phyloP scores from a whole-genome alignment of 1,140 invertebrate species.

The Drosophila bifasciata region DNA sequence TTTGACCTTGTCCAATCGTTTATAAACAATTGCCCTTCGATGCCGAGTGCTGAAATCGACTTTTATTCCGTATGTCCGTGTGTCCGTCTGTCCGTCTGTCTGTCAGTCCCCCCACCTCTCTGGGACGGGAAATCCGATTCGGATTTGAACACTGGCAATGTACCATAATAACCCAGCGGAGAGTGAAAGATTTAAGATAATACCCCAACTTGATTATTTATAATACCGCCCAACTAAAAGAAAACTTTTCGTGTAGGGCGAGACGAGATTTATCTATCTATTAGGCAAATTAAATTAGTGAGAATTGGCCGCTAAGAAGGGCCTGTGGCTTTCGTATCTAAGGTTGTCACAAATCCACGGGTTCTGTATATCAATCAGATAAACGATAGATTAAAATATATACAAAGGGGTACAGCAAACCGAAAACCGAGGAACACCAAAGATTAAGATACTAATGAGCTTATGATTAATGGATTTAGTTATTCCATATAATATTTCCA shows the following conservation, averaged over 20 bases:
- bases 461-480: no score
- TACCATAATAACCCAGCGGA: slow-evolving; percentile 1
- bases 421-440: no score
- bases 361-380: slow-evolving; percentile 5
- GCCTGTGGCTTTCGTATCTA: slow-evolving; percentile 6
- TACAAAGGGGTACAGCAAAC: no score
- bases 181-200: slow-evolving; percentile 32
- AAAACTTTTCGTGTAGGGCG: background rate
- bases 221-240: slow-evolving; percentile 2
- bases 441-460: no score
- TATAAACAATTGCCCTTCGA: slow-evolving; percentile 43
- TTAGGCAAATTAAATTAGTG: slow-evolving; percentile 37
- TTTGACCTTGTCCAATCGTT: slow-evolving; percentile 61
- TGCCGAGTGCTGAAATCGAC: slow-evolving; percentile 29
- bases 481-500: no score
- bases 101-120: no score
- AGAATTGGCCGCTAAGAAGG: background rate
- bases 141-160: slow-evolving; percentile 27
- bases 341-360: slow-evolving; percentile 15
- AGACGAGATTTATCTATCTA: slow-evolving; percentile 33
- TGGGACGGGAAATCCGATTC: slow-evolving; percentile 23
- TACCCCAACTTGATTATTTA: slow-evolving; percentile 34
- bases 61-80: slow-evolving; percentile 7
- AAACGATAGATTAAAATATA: slow-evolving; percentile 9
- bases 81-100: no score